Base-by-base conservation (phyloP, 2,888 invertebrate species). In the Phortica magna region DNA sequence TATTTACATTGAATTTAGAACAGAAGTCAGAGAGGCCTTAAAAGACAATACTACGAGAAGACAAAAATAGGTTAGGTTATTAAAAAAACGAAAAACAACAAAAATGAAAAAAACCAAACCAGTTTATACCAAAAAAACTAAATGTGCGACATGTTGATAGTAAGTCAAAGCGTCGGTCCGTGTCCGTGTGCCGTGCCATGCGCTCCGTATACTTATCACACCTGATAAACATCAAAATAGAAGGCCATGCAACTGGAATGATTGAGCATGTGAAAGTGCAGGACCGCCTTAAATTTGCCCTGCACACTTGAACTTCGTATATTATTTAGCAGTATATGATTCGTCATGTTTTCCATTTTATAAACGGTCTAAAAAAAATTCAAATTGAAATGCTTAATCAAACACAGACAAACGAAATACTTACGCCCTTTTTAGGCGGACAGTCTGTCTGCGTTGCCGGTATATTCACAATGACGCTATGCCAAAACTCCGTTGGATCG, bases 381-480 rank as follows among this genome's bases (percentile, higher is more conserved):
- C 10, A 5, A 53, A 19, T 65, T 57, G 39, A 73, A 59, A 41
- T 70, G n/a, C n/a, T n/a, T n/a, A n/a, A n/a, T n/a, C n/a, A n/a
- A n/a, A n/a, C n/a, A n/a, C n/a, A 2, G 10, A 0, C 55, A 43
- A 17, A 5, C n/a, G 5, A 43, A 31, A 2, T 42, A 81, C 84
- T 79, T 74, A 84, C 86, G 12, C 77, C 82, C 0, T 67, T 17
- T 0, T 41, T 57, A 0, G 84, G 86, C 9, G 86, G 84, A 76
- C 86, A 84, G 0, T 9, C 19, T 3, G 53, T 43, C 17, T 78
- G 75, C 0, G 14, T 14, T 7, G 65, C 67, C 0, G 84, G 78
- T 2, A 85, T 42, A 0, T 73, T 41, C 0, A 7, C 31, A 0
- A 79, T 0, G 14, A 81, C 19, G 0, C 7, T 2, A 57, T 77